Base-by-base conservation (phyloP, 2,113 vertebrate genomes). In the Ictalurus punctatus region DNA sequence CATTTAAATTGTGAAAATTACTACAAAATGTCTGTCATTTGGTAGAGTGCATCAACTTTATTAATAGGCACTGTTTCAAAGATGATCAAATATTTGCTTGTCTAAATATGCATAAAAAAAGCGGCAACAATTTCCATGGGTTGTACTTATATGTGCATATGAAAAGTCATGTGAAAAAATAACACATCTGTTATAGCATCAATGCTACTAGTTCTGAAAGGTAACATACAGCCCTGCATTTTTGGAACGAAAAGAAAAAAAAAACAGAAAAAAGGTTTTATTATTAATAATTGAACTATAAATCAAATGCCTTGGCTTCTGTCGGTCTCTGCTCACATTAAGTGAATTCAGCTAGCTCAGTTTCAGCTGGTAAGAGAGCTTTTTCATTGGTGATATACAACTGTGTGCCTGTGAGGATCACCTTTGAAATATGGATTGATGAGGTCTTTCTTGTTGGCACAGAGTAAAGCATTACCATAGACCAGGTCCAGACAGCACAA, bases 401-500 rank as follows among this genome's bases (percentile, higher is more conserved):
- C 27, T n/a, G 30, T 21, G n/a, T 40, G 3, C 4, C 59, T 19
- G 17, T 61, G 40, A 19, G 21, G 44, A 8, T 27, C 92, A 99
- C 98, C 98, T 97, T 96, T 97, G 92, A 99, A 99, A 0, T 94
- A 91, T 0, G 96, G 95, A 93, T 99, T 99, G 90, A 99, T 94
- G 92, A 99, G 96, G 69, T 98, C 97, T 94, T 94, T 97, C 92
- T 96, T 97, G 94, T 99, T 97, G 90, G 95, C 88, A 87, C 98
- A 99, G 76, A 97, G 94, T 89, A 99, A 91, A 59, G 97, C 97
- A 93, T 99, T 98, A 58, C 96, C 96, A 95, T 98, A 99, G 93
- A 97, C 95, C 93, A 99, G 92, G 93, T 99, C 98, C 96, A 99
- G 95, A 93, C 98, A 99, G 95, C 98, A 99, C 83, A 99, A 96